Evolutionary conservation across 2,888 invertebrate genomes (phyloP).

Genomic region (Agrochola circellaris): DNA sequence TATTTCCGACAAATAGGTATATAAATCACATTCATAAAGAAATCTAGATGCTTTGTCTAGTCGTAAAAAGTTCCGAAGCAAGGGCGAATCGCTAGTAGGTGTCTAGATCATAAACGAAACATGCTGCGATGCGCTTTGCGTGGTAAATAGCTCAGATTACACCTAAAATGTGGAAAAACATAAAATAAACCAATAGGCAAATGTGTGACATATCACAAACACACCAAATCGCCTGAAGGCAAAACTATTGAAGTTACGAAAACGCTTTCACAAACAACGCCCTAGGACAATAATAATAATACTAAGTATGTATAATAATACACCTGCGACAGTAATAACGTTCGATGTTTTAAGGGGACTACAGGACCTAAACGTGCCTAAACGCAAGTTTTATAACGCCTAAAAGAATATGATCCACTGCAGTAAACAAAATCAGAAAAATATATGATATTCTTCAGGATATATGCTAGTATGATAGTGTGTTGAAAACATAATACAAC

Average conservation of each 20-base stretch:
- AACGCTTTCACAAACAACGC: conserved; percentile 45
- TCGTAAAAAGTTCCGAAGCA: too few relatives aligned
- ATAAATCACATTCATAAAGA: too few relatives aligned
- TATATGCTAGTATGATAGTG: too few relatives aligned
- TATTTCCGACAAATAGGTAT: too few relatives aligned
- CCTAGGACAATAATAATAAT: conserved; percentile 21
- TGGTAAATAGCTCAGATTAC: neutral
- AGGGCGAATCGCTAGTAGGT: too few relatives aligned
- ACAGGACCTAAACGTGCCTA: too few relatives aligned
- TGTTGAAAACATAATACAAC: too few relatives aligned
- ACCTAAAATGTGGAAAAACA: neutral
- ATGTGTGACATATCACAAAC: neutral
- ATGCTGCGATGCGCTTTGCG: neutral
- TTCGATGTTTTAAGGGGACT: conserved; percentile 19
- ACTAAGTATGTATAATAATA: conserved; percentile 26
- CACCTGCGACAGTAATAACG: conserved; percentile 7
- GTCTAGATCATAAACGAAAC: neutral
- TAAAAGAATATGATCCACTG: too few relatives aligned
- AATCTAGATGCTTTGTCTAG: too few relatives aligned
- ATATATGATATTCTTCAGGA: too few relatives aligned
- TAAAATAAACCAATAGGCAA: neutral
- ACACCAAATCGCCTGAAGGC: conserved; percentile 27
- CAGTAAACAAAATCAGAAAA: too few relatives aligned
- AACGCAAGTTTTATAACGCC: too few relatives aligned
- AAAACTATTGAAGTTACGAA: conserved; percentile 9